A percentile compares a stretch with the other conserved stretches of the same genome.
Evolutionary conservation across 2,888 invertebrate genomes (phyloP).

Genomic region (Melanchra persicariae): DNA sequence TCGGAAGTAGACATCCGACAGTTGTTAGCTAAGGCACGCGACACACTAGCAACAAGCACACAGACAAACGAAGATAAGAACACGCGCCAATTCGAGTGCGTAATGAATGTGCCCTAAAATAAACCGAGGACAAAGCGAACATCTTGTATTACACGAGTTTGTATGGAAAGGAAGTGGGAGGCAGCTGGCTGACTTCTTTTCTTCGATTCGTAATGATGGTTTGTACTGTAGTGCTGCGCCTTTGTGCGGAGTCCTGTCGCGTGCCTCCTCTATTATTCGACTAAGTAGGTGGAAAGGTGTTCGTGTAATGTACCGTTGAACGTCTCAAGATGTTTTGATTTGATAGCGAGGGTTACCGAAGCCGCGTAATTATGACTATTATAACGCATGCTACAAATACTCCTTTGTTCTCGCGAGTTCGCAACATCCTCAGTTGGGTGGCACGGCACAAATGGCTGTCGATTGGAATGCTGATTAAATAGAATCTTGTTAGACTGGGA

Average conservation of each 20-base stretch:
- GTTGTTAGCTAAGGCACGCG: conserved; percentile 54
- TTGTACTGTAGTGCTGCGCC: conserved; percentile 80
- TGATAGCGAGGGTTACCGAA: conserved; percentile 69
- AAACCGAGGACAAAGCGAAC: conserved; percentile 83
- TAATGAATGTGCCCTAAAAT: conserved; percentile 89
- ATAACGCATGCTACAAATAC: conserved; percentile 27
- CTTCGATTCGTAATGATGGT: conserved; percentile 87
- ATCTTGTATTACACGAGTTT: conserved; percentile 89
- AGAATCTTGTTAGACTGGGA: conserved; percentile 44
- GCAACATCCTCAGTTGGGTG: conserved; percentile 25
- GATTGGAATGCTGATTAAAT: conserved; percentile 23
- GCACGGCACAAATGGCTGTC: conserved; percentile 7
- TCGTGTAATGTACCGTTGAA: conserved; percentile 82
- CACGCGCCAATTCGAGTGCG: conserved; percentile 89
- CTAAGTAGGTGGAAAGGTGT: conserved; percentile 90
- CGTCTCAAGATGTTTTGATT: conserved; percentile 87
- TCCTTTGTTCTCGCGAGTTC: neutral
- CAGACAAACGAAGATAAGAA: conserved; percentile 84
- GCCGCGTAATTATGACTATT: conserved; percentile 65
- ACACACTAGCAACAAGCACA: conserved; percentile 69
- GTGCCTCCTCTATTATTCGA: conserved; percentile 82
- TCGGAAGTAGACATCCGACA: conserved; percentile 36
- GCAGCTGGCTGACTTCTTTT: conserved; percentile 88
- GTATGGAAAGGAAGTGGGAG: conserved; percentile 89
- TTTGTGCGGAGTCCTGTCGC: conserved; percentile 88